These are phyloP conservation scores for Sternotherus odoratus DNA, from an alignment of 2,797 vertebrate genomes.

Conservation along the genomic window DNA sequence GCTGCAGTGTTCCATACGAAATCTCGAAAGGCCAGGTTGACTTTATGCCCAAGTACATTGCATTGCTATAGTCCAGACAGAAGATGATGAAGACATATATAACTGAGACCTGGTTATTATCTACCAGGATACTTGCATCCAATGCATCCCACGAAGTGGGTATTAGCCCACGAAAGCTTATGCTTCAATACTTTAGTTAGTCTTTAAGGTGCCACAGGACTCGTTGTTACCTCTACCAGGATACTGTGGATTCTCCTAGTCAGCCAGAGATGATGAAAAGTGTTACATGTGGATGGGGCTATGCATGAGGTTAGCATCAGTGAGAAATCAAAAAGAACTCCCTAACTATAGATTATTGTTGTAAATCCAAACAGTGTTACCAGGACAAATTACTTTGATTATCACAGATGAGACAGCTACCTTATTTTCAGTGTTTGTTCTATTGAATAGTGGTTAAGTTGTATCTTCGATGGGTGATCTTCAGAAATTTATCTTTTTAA, in stretches of 20 bases:
- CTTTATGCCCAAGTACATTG: not conserved
- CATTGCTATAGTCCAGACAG: not conserved
- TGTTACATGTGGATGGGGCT: not conserved
- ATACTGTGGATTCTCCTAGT: not conserved
- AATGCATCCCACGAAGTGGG: too few species aligned
- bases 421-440: too few species aligned
- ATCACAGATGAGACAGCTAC: not conserved
- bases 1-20: not conserved
- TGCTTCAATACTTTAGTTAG: too few species aligned
- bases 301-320: not conserved
- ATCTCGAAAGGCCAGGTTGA: not conserved
- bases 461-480: not conserved
- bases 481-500: not conserved
- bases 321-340: accelerated
- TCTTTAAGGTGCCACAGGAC: too few species aligned
- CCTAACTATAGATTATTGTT: not conserved
- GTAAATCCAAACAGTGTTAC: not conserved
- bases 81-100: not conserved
- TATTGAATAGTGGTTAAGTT: not conserved
- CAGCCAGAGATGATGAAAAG: not conserved
- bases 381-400: not conserved
- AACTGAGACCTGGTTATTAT: not conserved
- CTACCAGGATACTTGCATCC: not conserved
- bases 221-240: too few species aligned
- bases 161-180: too few species aligned